Evolutionary conservation across 2,797 vertebrate genomes (phyloP), one percentile per base, ranked within the genome.

Genomic region (Schizopygopsis pylzovi): DNA sequence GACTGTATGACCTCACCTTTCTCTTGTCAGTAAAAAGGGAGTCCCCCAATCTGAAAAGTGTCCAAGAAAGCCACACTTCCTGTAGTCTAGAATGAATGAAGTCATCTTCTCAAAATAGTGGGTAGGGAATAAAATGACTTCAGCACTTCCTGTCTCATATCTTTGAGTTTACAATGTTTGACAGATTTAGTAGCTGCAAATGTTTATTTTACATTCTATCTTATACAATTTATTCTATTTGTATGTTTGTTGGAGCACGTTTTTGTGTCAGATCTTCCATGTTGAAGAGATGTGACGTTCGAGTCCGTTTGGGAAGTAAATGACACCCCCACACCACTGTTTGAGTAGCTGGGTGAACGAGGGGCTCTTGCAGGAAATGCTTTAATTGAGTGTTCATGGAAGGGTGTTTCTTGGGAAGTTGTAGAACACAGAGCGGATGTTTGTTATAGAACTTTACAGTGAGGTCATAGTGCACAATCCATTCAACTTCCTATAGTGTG

Each of bases 1-100:
- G 25, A 33, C 13, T 65, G 25, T 15, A 65, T 65, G 59, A 49
- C 25, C 16, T 61, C 52, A 16, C 37, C 67, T 56, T 37, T 39
- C 18, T 45, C 22, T 72, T 25, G 22, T 54, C 22, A 41, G 41
- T 75, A 12, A 33, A 59, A 7, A 61, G 37, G 77, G 87, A 87
- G 76, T 88, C 83, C 70, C 83, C 59, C 33, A 76, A 47, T 37
- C 18, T 85, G 89, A 85, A 79, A 54, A 9, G 79, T 28, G 68
- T 84, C 67, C 78, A 83, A 52, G 9, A 54, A 54, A 54, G 43
- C 71, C 25, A 33, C 56, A 33, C 22, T 73, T 85, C 22, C 33
- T 72, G 54, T 11, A 22, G 39, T 45, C 25, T 61, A n/a, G 25
- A 80, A 81, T 65, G 56, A 49, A 85, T 75, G 54, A 80, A 59